Conservation (phyloP, 2,888 invertebrate species). For the Sycophila texana region DNA sequence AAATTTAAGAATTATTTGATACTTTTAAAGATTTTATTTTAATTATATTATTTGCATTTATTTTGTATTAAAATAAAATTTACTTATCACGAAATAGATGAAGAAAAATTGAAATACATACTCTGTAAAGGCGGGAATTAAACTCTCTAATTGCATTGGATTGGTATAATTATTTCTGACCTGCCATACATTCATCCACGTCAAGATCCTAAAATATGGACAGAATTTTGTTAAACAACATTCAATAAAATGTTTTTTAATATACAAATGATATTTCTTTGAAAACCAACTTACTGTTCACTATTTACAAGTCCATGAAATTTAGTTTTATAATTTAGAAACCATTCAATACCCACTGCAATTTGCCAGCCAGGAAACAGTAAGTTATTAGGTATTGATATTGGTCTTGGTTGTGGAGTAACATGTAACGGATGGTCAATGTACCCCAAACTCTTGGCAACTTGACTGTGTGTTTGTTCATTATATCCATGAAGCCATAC, state of each 20-base stretch:
- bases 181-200: slow-evolving; percentile 86
- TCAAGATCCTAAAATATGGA: slow-evolving; percentile 76
- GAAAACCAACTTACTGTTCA: slow-evolving; percentile 77
- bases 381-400: slow-evolving; percentile 74
- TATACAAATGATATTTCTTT: neutral
- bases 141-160: slow-evolving; percentile 81
- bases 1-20: too few relatives aligned
- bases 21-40: neutral
- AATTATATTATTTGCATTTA: neutral
- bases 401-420: slow-evolving; percentile 73
- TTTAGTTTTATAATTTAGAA: slow-evolving; percentile 76
- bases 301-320: slow-evolving; percentile 77
- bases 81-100: neutral
- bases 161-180: slow-evolving; percentile 81
- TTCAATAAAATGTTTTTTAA: too few relatives aligned
- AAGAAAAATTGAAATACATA: slow-evolving; percentile 73
- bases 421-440: slow-evolving; percentile 73
- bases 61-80: too few relatives aligned
- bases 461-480: slow-evolving; percentile 74
- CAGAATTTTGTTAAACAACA: neutral
- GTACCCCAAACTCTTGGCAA: slow-evolving; percentile 75
- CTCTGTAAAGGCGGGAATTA: slow-evolving; percentile 79
- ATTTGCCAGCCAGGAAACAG: slow-evolving; percentile 76
- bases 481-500: slow-evolving; percentile 77
- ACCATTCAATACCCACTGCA: slow-evolving; percentile 77